Conservation (phyloP, 2,888 invertebrate species). For the Drosophila atroscutellata region DNA sequence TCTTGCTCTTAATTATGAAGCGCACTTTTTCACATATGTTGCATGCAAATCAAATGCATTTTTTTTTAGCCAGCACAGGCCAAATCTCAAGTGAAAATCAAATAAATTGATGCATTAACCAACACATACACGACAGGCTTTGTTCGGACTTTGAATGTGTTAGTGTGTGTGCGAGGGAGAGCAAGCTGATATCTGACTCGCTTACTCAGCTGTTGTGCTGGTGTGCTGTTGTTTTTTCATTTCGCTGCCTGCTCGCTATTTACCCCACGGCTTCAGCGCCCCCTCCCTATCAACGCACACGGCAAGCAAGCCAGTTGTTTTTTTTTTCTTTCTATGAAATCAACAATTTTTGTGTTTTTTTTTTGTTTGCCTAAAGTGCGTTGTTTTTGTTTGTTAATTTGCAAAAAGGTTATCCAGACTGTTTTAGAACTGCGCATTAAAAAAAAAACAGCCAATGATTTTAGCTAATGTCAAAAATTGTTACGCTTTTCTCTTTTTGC, state of each 20-base stretch:
- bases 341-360: constrained; percentile 33
- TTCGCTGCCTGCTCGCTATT: constrained; percentile 26
- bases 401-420: constrained; percentile 32
- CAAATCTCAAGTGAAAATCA: constrained; percentile 53
- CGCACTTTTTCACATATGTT: constrained; percentile 27
- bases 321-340: constrained; percentile 41
- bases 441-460: constrained; percentile 33
- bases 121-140: constrained; percentile 34
- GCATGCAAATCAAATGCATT: constrained; percentile 31
- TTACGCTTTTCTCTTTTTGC: constrained; percentile 29
- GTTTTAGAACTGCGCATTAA: constrained; percentile 49
- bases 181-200: constrained; percentile 50
- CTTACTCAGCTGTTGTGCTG: constrained; percentile 76
- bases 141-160: constrained; percentile 41
- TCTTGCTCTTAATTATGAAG: constrained; percentile 10
- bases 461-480: constrained; percentile 23
- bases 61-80: constrained; percentile 31
- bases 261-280: constrained; percentile 10
- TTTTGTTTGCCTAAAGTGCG: constrained; percentile 17
- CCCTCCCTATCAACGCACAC: constrained; percentile 22
- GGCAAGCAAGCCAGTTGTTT: constrained; percentile 57
- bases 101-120: constrained; percentile 36
- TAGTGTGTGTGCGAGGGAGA: constrained; percentile 33
- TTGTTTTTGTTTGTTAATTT: constrained; percentile 48
- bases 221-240: constrained; percentile 61